Evolutionary conservation across 2,113 vertebrate genomes (phyloP).

Genomic region (Hippocampus guttulatus): DNA sequence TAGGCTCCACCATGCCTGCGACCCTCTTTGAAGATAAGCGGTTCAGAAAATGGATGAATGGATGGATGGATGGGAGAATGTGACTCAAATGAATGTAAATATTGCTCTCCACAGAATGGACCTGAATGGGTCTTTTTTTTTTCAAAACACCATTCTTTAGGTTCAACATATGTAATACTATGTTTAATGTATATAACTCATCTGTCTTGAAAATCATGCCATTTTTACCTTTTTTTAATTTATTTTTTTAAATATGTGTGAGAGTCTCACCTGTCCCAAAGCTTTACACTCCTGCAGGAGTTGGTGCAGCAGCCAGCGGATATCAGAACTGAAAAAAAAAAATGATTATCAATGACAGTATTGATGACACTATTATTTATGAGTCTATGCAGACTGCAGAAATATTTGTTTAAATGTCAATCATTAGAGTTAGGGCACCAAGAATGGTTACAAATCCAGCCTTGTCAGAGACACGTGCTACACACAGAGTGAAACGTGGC

Average conservation of each 20-base stretch:
- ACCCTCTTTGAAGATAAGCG: too few relatives aligned
- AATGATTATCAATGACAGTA: conserved; percentile 8
- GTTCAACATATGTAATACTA: too few relatives aligned
- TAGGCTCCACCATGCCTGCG: too few relatives aligned
- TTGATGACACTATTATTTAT: not conserved
- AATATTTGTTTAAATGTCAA: not conserved
- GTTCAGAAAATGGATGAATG: too few relatives aligned
- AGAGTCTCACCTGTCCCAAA: conserved; percentile 74
- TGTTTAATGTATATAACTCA: too few relatives aligned
- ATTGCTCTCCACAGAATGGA: too few relatives aligned
- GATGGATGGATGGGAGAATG: too few relatives aligned
- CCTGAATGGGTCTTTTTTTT: too few relatives aligned
- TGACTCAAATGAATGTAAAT: too few relatives aligned
- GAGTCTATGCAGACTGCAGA: not conserved
- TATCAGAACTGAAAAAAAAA: conserved; percentile 66
- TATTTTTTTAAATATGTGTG: not conserved
- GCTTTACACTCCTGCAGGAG: conserved; percentile 71
- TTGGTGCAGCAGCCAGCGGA: conserved; percentile 74
- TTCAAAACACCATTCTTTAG: too few relatives aligned
- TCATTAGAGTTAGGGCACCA: not conserved
- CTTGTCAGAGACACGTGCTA: not conserved
- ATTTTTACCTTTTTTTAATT: too few relatives aligned
- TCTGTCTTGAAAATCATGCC: too few relatives aligned
- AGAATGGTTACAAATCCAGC: not conserved
- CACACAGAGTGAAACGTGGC: not conserved